Base-by-base conservation (phyloP, 2,797 vertebrate genomes). In the Bovichtus diacanthus region DNA sequence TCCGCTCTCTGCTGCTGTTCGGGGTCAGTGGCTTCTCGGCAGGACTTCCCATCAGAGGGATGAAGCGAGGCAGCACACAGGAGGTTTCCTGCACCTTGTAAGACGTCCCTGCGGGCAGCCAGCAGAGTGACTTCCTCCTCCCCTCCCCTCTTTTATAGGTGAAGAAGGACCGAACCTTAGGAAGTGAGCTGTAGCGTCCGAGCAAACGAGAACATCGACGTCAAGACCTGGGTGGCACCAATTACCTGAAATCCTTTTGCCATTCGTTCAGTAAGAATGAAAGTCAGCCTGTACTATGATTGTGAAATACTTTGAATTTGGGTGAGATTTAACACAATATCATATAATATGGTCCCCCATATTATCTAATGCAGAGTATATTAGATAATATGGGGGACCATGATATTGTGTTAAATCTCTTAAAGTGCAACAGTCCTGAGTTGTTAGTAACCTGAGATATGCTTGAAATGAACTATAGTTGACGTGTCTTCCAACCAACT, bases 21-120 rank as follows among this genome's bases (percentile, higher is more conserved):
- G 63, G 70, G 85, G 85, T 81, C 88, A 86, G 6, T 0, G 16
- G 72, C 46, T 72, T 61, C 79, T 54, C 77, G 0, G 81, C 76
- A 67, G 66, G 88, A 77, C 50, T 47, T 72, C 56, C 73, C 69
- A 79, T 78, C 76, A 78, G 59, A 86, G 68, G 49, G 68, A 85
- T 71, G 78, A 80, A 54, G 51, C 4, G 47, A 29, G 5, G 55
- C 23, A 44, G 67, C 54, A 66, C 44, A 27, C 74, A 9, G 61
- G 60, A 70, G 63, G 56, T 11, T 78, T 27, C 34, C 25, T 65
- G 64, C 62, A 64, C 76, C 63, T 64, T 65, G 76, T 58, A 12
- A 77, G 62, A 62, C 23, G 10, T 74, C 66, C 44, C 72, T 34
- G 62, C 55, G 51, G 63, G 70, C 73, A n/a, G 70, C 76, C 49